A percentile compares a stretch with the other conserved stretches of the same genome.
These are phyloP conservation scores for Pelmatolapia mariae DNA, from an alignment of 2,113 vertebrate species.

Conservation along the genomic window DNA sequence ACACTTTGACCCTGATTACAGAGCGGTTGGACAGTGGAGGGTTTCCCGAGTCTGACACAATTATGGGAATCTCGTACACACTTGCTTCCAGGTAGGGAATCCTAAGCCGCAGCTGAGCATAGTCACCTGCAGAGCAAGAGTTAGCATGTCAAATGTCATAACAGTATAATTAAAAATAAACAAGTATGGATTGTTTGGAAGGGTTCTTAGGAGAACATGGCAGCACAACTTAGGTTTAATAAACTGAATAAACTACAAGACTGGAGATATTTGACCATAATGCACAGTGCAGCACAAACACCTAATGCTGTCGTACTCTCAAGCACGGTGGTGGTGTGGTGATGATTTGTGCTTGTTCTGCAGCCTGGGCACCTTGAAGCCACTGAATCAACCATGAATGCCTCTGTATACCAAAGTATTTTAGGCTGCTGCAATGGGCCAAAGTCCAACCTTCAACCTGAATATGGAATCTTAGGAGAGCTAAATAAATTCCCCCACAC, in stretches of 20 bases:
- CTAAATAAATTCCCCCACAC: not conserved
- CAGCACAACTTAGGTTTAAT: not conserved
- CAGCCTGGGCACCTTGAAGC: not conserved
- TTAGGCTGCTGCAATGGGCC: not conserved
- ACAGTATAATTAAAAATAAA: not conserved
- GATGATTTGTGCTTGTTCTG: not conserved
- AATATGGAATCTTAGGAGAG: not conserved
- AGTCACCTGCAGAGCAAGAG: constrained; percentile 76
- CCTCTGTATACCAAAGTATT: not conserved
- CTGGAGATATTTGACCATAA: not conserved
- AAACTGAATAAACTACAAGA: not conserved
- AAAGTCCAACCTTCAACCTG: not conserved
- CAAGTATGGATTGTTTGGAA: not conserved
- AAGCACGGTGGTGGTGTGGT: not conserved
- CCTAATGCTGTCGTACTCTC: not conserved
- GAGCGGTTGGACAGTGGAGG: constrained; percentile 92
- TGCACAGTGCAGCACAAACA: not conserved
- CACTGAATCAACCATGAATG: not conserved
- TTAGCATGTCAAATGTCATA: not conserved
- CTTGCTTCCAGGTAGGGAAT: constrained; percentile 86
- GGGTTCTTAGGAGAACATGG: not conserved
- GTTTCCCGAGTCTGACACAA: constrained; percentile 93
- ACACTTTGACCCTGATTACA: constrained; percentile 92
- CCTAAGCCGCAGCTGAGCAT: constrained; percentile 85
- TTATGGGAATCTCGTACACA: constrained; percentile 87